These are phyloP conservation scores for Odontamblyopus lacepedii DNA, from an alignment of 2,797 vertebrate species.

Conservation along the genomic window DNA sequence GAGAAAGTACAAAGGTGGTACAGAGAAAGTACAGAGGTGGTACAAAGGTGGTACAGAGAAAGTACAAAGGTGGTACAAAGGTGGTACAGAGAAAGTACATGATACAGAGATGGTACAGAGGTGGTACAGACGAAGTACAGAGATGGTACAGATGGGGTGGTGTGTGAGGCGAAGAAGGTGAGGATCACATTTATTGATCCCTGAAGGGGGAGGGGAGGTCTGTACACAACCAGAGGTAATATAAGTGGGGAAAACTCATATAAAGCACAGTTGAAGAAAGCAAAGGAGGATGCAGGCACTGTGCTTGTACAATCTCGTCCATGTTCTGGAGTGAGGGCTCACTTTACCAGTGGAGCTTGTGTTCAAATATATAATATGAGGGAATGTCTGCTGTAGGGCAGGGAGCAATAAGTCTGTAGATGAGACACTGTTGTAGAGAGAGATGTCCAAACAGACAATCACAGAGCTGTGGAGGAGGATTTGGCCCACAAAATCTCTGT, in stretches of 20 bases:
- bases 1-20: neutral
- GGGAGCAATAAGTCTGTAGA: neutral
- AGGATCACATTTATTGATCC: conserved; percentile 55
- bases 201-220: conserved; percentile 35
- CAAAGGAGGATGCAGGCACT: conserved; percentile 10
- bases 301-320: conserved; percentile 29
- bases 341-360: neutral
- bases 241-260: conserved; percentile 48
- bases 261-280: conserved; percentile 32
- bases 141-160: too few species aligned
- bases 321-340: neutral
- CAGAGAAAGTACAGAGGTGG: neutral
- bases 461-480: neutral
- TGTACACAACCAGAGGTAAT: conserved; percentile 41
- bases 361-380: neutral
- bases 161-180: conserved; percentile 42
- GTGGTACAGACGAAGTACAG: too few species aligned
- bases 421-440: neutral
- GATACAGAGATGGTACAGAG: too few species aligned
- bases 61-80: too few species aligned
- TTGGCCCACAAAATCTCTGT: neutral
- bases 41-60: too few species aligned
- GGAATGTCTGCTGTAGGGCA: neutral
- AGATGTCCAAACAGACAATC: neutral
- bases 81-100: too few species aligned